Evolutionary conservation across 2,888 invertebrate species (phyloP), one percentile per base, ranked within the genome.

Genomic region (Mongoloraphidia duomilia): DNA sequence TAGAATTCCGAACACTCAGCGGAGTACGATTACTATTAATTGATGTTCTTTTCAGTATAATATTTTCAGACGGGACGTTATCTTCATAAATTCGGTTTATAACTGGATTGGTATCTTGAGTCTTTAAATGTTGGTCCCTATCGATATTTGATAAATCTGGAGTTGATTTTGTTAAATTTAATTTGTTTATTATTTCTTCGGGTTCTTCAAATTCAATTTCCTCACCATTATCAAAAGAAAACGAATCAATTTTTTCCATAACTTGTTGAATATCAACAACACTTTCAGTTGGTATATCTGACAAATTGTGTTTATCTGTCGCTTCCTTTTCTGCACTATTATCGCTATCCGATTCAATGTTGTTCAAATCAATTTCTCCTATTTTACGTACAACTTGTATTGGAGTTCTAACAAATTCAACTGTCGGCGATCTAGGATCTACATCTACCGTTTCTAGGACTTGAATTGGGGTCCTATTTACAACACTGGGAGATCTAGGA

Each of bases 21-120:
- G 66, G 65, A 9, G 63, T 63, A 34, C 65, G 56, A 49, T 69
- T 66, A 0, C 66, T 61, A 58, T 71, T 13, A 36, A 11, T 37
- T 11, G 14, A 26, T 9, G 13, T 13, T n/a, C 14, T 39, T n/a
- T 26, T 33, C 68, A 43, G 63, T 64, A 59, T 59, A 63, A 11
- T 63, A 49, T 49, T 49, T 35, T 38, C 35, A 8, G 56, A 51
- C 49, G 53, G 54, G n/a, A 60, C 52, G 44, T 71, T 67, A 66
- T 78, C 77, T 67, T 77, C 76, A 65, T 77, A 77, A 53, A 78
- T 74, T n/a, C 76, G 62, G 44, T 76, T 63, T 4, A 71, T 72
- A 48, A 76, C 69, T 54, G 68, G 61, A 55, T 68, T 26, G 3
- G 26, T 6, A 26, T 26, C 6, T 26, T 26, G 26, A 26, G 26